Evolutionary conservation across 2,888 invertebrate genomes (phyloP).

Genomic region (Achlya flavicornis): DNA sequence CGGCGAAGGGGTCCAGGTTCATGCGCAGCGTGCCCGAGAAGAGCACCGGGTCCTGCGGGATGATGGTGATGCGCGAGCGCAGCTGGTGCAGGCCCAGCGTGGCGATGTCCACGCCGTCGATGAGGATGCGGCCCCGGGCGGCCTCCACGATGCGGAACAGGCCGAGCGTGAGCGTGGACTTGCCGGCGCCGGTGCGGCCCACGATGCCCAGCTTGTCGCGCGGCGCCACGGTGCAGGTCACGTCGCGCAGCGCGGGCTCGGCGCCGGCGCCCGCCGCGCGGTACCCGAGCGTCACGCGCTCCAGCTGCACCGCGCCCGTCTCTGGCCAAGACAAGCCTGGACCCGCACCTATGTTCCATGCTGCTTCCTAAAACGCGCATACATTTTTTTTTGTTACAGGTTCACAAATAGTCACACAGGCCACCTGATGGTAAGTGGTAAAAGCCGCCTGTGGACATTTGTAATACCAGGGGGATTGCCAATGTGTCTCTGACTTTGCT

Average conservation of each 20-base stretch:
- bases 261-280: conserved; percentile 74
- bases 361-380: neutral
- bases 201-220: conserved; percentile 96
- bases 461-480: too few species aligned
- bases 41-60: conserved; percentile 96
- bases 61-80: conserved; percentile 92
- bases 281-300: conserved; percentile 93
- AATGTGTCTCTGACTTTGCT: too few species aligned
- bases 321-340: conserved; percentile 91
- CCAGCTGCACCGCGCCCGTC: conserved; percentile 91
- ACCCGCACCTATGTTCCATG: conserved; percentile 40
- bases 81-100: conserved; percentile 93
- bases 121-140: conserved; percentile 90
- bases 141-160: conserved; percentile 95
- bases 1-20: conserved; percentile 96
- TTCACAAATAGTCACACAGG: too few species aligned
- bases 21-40: conserved; percentile 95
- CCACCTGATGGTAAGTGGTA: too few species aligned
- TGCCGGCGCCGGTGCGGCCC: conserved; percentile 95
- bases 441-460: too few species aligned
- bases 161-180: conserved; percentile 94
- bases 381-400: neutral
- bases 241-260: conserved; percentile 92
- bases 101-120: conserved; percentile 93
- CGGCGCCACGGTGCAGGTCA: conserved; percentile 90